Base-by-base conservation (phyloP, 2,797 vertebrate species). In the Synanceia verrucosa region DNA sequence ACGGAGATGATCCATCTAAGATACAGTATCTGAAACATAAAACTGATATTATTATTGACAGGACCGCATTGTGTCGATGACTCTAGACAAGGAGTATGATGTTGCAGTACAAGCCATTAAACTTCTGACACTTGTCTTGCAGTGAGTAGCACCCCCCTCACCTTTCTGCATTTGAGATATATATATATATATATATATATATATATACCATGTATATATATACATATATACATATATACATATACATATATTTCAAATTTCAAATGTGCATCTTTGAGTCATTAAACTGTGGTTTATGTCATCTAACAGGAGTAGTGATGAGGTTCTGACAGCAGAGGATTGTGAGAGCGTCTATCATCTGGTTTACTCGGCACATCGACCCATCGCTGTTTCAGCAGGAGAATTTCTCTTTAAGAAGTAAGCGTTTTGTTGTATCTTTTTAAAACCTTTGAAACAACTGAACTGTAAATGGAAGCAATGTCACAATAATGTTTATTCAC, bases 61-160 rank as follows among this genome's bases (percentile, higher is more conserved):
- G 97, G 97, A 99, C 93, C 96, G 97, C 89, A 99, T 99, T 86
- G 97, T 99, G 69, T 99, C 97, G 59, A 99, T 99, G 97, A 98
- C 97, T 78, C 94, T 99, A 85, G 97, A 99, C 92, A 99, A 99
- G 89, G 97, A 99, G 89, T 98, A 97, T 51, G 97, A 99, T 87
- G 97, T 99, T 81, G 97, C 97, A 88, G 97, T 99, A 29, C 97
- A 99, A 95, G 97, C 97, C 93, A 96, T 99, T 93, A 99, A 99
- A 91, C 96, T 99, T 82, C 95, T 99, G 81, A 99, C 97, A 79
- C 96, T 99, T 84, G 95, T 97, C 88, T 94, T 99, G 92, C 97
- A 98, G 97, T 99, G 92, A 97, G 97, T 97, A 83, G 70, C 33
- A n/a, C 23, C 9, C 2, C 5, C 9, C 29, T 6, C 29, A 29